Percentiles rank a stretch among this genome's conserved stretches.
phyloP scores from a whole-genome alignment of 2,888 invertebrate genomes.

The Tryphoninae sp. region DNA sequence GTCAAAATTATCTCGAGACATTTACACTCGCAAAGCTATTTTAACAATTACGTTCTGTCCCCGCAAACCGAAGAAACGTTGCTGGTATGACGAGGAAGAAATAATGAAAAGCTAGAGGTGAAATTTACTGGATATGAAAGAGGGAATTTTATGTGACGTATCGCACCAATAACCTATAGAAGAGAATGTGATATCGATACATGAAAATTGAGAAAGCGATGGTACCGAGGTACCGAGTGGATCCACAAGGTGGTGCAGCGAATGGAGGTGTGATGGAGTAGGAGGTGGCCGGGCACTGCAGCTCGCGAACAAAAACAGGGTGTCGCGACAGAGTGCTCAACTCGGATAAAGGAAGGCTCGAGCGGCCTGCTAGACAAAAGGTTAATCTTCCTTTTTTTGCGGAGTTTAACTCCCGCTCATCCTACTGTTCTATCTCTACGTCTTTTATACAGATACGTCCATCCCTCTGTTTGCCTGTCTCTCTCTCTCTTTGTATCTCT shows the following conservation, averaged over 20 bases:
- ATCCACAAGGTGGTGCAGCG: slow-evolving; percentile 52
- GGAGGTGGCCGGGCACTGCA: slow-evolving; percentile 54
- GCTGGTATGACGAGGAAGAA: too few species aligned
- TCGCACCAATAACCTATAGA: not conserved
- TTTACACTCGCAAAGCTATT: too few species aligned
- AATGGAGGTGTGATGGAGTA: slow-evolving; percentile 38
- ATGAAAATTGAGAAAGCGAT: slow-evolving; percentile 56
- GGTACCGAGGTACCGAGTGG: slow-evolving; percentile 56
- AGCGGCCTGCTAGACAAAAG: slow-evolving; percentile 77
- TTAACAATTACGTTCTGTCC: too few species aligned
- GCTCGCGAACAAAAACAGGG: slow-evolving; percentile 77
- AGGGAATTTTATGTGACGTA: slow-evolving; percentile 5
- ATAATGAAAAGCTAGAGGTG: too few species aligned
- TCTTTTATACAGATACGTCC: slow-evolving; percentile 22
- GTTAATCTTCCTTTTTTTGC: slow-evolving; percentile 78
- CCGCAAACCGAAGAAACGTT: too few species aligned
- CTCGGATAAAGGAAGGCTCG: slow-evolving; percentile 77
- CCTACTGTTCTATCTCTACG: slow-evolving; percentile 11
- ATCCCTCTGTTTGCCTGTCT: slow-evolving; percentile 32
- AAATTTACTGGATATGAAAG: slow-evolving; percentile 7
- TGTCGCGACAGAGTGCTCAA: slow-evolving; percentile 79
- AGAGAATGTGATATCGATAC: slow-evolving; percentile 29
- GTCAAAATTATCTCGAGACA: too few species aligned
- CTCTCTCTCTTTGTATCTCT: slow-evolving; percentile 10
- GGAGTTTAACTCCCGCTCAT: slow-evolving; percentile 71